Conservation (phyloP, 2,113 vertebrate genomes). For the Tachysurus vachellii region DNA sequence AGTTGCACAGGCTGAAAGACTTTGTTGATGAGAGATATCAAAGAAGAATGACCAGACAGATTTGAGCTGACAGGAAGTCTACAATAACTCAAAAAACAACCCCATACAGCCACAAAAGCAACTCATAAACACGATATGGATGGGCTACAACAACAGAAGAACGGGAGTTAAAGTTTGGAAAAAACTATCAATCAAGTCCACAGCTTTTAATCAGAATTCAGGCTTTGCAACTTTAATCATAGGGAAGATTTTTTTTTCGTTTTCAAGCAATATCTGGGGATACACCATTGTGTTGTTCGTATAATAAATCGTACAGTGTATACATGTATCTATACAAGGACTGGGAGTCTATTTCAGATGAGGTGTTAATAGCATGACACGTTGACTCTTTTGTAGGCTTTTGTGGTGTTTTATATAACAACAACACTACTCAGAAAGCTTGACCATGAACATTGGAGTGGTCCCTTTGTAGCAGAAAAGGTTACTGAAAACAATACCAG, state of each 20-base stretch:
- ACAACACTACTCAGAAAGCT: constrained; percentile 14
- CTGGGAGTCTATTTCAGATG: constrained; percentile 2
- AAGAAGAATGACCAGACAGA: background rate
- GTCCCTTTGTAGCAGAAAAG: constrained; percentile 42
- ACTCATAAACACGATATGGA: background rate
- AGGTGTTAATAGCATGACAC: constrained; percentile 9
- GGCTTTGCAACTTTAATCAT: background rate
- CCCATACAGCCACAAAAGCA: background rate
- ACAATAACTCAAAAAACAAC: background rate
- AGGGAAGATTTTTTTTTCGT: background rate
- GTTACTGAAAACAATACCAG: constrained; percentile 52
- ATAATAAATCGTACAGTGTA: background rate
- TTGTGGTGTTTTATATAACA: constrained; percentile 13
- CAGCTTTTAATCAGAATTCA: background rate
- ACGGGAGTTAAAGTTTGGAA: background rate
- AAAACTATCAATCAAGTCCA: background rate
- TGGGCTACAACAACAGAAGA: background rate
- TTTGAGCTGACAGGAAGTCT: background rate
- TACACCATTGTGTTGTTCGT: background rate
- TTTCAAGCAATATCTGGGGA: background rate
- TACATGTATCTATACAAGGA: constrained; percentile 10
- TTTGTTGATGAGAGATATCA: background rate
- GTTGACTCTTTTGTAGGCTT: constrained; percentile 28
- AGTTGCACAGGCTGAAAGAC: background rate
- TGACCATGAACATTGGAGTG: constrained; percentile 41